These are phyloP conservation scores for Pedetes capensis DNA, from an alignment of 2,113 vertebrate species.

Conservation along the genomic window DNA sequence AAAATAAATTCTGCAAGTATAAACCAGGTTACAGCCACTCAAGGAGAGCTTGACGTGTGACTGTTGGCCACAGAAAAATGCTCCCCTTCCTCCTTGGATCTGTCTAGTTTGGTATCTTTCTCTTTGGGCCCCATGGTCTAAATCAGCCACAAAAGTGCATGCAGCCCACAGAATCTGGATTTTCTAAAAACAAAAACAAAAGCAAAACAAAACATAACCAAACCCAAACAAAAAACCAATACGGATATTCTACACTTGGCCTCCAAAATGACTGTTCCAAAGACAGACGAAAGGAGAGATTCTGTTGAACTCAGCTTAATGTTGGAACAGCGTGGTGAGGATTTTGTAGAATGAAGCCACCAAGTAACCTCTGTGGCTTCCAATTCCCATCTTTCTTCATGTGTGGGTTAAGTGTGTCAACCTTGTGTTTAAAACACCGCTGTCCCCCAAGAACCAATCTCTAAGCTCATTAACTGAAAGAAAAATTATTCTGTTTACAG, in stretches of 20 bases:
- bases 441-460: background rate
- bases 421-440: background rate
- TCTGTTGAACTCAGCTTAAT: background rate
- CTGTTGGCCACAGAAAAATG: background rate
- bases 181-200: background rate
- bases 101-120: conserved; percentile 7
- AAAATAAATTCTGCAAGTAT: conserved; percentile 18
- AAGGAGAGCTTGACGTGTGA: background rate
- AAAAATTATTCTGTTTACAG: background rate
- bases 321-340: background rate
- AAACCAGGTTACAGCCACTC: background rate
- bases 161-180: background rate
- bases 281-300: background rate
- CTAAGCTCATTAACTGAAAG: background rate
- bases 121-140: background rate
- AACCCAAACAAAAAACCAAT: background rate
- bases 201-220: no score
- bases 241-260: background rate
- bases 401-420: no score
- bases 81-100: background rate
- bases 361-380: background rate
- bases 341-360: background rate
- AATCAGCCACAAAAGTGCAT: background rate
- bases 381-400: fast-evolving
- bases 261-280: background rate